Conservation (phyloP, 2,797 vertebrate species). For the Psittacula derbiana region DNA sequence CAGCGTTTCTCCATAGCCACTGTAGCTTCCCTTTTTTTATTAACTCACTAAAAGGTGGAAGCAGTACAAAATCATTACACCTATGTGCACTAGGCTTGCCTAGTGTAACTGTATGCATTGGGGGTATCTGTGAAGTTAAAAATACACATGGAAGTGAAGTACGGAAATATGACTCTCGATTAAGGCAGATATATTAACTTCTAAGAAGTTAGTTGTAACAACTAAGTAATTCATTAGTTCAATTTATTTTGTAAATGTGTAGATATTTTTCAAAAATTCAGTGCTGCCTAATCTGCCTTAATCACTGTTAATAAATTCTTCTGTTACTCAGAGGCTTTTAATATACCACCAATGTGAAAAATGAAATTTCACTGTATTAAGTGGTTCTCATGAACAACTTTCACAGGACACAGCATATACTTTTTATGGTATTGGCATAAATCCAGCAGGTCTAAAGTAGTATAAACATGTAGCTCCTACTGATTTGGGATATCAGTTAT, state of each 20-base stretch:
- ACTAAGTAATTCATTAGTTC: neutral
- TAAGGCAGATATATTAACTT: constrained; percentile 1
- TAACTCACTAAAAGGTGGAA: neutral
- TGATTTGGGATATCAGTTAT: neutral
- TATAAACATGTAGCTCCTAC: neutral
- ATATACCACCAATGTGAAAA: neutral
- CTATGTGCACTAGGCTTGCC: neutral
- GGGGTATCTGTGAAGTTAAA: neutral
- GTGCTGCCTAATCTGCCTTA: neutral
- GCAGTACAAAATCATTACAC: neutral
- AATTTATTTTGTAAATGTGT: constrained; percentile 29
- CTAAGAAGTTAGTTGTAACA: neutral
- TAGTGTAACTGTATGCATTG: neutral
- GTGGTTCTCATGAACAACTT: neutral
- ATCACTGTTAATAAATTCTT: neutral
- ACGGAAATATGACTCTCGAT: neutral
- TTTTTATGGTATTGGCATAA: neutral
- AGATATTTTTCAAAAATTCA: constrained; percentile 33
- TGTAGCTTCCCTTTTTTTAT: neutral
- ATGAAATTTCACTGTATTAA: neutral
- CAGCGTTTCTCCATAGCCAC: neutral
- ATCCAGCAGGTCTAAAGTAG: neutral
- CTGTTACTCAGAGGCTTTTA: neutral
- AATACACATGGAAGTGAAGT: neutral
- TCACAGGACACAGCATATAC: neutral